Evolutionary conservation across 2,113 vertebrate species (phyloP).

Genomic region (Amblyopsis rosae): DNA sequence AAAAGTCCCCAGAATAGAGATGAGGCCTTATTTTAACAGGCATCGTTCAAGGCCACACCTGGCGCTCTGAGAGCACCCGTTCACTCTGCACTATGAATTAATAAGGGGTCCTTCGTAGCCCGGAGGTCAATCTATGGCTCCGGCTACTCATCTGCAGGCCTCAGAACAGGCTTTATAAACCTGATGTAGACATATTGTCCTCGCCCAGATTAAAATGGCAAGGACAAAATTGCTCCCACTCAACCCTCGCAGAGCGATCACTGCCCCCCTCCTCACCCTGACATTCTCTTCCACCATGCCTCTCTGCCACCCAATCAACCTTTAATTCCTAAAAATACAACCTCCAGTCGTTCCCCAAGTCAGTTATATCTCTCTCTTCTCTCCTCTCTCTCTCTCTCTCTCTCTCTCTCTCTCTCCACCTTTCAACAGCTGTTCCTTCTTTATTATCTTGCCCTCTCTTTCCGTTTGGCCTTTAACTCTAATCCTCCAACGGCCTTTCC

Average conservation of each 20-base stretch:
- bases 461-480: constrained; percentile 67
- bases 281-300: constrained; percentile 22
- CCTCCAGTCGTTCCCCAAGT: constrained; percentile 35
- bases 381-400: constrained; percentile 12
- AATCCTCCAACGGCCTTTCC: too few species aligned
- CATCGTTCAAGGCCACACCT: constrained; percentile 62
- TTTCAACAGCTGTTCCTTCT: constrained; percentile 71
- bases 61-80: constrained; percentile 50
- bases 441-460: constrained; percentile 60
- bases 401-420: constrained; percentile 31
- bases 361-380: constrained; percentile 14
- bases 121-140: constrained; percentile 36
- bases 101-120: constrained; percentile 45
- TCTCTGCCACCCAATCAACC: constrained; percentile 44
- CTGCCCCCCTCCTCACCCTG: constrained; percentile 31
- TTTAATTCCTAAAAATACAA: constrained; percentile 52
- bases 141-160: constrained; percentile 13
- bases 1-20: constrained; percentile 63
- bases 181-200: constrained; percentile 35
- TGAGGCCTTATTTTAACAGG: constrained; percentile 41
- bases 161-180: constrained; percentile 29
- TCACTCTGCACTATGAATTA: constrained; percentile 51
- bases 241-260: constrained; percentile 39
- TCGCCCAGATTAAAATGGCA: constrained; percentile 55
- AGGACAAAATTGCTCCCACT: constrained; percentile 49